Percentiles rank a stretch among this genome's conserved stretches.
phyloP scores from a whole-genome alignment of 2,888 invertebrate genomes.

The Scaptomyza reducta region DNA sequence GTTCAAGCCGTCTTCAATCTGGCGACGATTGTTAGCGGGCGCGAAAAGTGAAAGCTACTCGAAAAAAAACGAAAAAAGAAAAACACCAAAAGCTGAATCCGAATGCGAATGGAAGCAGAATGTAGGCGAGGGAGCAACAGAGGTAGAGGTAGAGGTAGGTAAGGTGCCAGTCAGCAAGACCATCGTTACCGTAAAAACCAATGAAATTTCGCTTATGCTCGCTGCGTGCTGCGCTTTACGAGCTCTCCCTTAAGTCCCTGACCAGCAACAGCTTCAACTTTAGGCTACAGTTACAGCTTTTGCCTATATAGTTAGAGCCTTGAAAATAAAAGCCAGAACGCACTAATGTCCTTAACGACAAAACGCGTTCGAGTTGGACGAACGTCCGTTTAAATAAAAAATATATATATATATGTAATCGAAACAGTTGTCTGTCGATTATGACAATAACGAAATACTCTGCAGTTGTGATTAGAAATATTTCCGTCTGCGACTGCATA shows the following conservation, averaged over 20 bases:
- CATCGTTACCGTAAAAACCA: conserved; percentile 71
- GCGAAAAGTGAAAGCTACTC: conserved; percentile 57
- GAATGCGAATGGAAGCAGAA: not conserved
- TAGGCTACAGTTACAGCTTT: not conserved
- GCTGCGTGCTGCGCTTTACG: conserved; percentile 70
- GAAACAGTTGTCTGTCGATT: not conserved
- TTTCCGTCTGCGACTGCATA: no score
- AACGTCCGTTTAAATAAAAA: conserved; percentile 41
- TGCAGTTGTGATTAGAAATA: no score
- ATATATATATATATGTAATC: not conserved
- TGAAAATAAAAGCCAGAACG: conserved; percentile 58
- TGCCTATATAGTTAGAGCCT: conserved; percentile 30
- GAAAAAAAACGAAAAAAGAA: not conserved
- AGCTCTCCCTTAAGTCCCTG: conserved; percentile 50
- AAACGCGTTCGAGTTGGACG: conserved; percentile 34
- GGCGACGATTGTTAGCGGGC: conserved; percentile 23
- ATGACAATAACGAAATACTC: conserved; percentile 17
- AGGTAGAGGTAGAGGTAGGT: not conserved
- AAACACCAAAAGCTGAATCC: conserved; percentile 5
- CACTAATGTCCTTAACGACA: conserved; percentile 71
- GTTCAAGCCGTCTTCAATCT: conserved; percentile 9
- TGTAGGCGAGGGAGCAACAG: not conserved
- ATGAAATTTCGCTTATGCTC: conserved; percentile 76
- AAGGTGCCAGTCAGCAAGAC: conserved; percentile 11
- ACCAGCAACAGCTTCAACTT: not conserved